Conservation (phyloP, 2,888 invertebrate genomes). For the Pecten maximus region DNA sequence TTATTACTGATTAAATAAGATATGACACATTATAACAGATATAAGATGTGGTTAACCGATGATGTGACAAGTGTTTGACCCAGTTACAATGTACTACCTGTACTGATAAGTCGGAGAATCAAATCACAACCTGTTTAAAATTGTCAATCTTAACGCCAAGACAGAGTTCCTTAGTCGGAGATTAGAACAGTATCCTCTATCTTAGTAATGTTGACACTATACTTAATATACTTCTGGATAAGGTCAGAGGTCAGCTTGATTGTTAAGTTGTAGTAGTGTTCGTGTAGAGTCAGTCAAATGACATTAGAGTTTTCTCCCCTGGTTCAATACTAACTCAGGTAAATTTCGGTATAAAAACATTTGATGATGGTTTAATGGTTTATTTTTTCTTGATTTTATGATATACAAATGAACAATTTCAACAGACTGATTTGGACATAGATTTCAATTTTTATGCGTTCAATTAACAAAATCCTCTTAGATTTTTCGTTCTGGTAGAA, state of each 20-base stretch:
- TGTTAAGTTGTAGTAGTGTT: not conserved
- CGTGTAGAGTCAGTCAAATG: not conserved
- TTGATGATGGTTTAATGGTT: not conserved
- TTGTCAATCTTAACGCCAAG: too few relatives aligned
- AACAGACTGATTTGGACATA: not conserved
- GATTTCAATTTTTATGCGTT: not conserved
- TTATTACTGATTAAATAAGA: too few relatives aligned
- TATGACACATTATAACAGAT: too few relatives aligned
- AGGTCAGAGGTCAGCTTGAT: not conserved
- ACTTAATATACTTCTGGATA: not conserved
- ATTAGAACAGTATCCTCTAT: not conserved
- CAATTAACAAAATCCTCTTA: not conserved
- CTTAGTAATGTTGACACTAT: too few relatives aligned
- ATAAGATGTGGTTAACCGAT: not conserved
- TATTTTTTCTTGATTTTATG: not conserved
- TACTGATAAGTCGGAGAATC: not conserved
- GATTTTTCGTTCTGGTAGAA: not conserved
- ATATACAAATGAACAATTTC: not conserved
- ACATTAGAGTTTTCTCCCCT: not conserved
- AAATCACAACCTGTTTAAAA: too few relatives aligned
- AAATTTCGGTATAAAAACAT: not conserved
- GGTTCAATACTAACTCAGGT: not conserved
- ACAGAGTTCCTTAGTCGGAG: not conserved
- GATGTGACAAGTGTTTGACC: not conserved
- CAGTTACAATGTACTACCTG: not conserved